These are phyloP conservation scores for Hyppa rectilinea DNA, from an alignment of 2,888 invertebrate genomes.

Conservation along the genomic window DNA sequence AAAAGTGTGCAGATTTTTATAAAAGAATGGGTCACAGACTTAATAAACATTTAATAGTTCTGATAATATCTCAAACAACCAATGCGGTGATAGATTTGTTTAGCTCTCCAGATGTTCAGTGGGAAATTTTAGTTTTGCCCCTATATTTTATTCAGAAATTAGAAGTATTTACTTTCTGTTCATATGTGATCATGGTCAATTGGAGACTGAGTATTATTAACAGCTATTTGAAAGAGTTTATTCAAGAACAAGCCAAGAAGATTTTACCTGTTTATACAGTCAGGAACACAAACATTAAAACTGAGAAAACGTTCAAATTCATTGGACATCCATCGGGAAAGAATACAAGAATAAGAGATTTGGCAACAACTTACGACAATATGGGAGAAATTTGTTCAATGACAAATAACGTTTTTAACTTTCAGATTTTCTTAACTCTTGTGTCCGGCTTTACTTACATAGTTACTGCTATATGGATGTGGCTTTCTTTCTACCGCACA, in stretches of 20 bases:
- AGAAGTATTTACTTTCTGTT: conserved; percentile 73
- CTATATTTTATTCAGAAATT: conserved; percentile 72
- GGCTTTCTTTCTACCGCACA: conserved; percentile 72
- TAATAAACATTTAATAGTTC: conserved; percentile 51
- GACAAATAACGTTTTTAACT: conserved; percentile 77
- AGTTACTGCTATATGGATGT: conserved; percentile 77
- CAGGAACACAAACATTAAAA: conserved; percentile 43
- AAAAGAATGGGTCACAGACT: conserved; percentile 59
- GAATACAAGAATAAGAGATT: conserved; percentile 73
- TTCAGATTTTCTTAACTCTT: conserved; percentile 77
- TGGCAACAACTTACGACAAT: conserved; percentile 74
- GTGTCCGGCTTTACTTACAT: conserved; percentile 76
- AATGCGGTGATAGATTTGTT: conserved; percentile 58
- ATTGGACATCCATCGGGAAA: conserved; percentile 68
- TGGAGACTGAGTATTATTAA: conserved; percentile 75
- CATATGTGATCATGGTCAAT: conserved; percentile 71
- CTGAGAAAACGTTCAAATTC: conserved; percentile 61
- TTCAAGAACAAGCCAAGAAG: conserved; percentile 65
- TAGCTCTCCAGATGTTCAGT: conserved; percentile 33
- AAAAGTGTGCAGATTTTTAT: conserved; percentile 67
- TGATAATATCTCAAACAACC: conserved; percentile 59
- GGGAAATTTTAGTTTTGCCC: conserved; percentile 40
- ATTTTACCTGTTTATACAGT: conserved; percentile 65
- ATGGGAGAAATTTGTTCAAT: conserved; percentile 74
- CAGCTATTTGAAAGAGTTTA: conserved; percentile 69